Conservation (phyloP, 2,113 vertebrate genomes). For the Ellobius talpinus region DNA sequence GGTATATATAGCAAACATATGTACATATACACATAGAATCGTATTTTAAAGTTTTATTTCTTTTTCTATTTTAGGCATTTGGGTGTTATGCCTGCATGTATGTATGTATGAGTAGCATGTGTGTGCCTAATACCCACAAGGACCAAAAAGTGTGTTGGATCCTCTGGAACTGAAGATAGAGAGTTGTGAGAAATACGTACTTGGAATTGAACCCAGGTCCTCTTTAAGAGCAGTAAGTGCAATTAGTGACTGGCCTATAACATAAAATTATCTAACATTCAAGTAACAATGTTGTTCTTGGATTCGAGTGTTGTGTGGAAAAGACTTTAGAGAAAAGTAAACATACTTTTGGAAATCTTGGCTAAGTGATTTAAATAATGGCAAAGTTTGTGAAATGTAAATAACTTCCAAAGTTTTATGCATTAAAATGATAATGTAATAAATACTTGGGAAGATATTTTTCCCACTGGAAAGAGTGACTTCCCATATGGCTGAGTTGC, state of each 20-base stretch:
- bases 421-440: conserved; percentile 26
- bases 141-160: not conserved
- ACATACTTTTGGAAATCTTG: not conserved
- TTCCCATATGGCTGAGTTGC: not conserved
- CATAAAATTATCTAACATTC: not conserved
- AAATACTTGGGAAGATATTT: not conserved
- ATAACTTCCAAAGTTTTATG: not conserved
- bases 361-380: conserved; percentile 31
- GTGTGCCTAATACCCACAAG: not conserved
- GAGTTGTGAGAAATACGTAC: not conserved
- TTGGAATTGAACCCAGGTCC: not conserved
- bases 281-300: not conserved
- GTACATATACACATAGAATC: not conserved
- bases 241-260: not conserved
- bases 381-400: conserved; percentile 16
- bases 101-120: not conserved
- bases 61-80: not conserved
- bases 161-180: not conserved
- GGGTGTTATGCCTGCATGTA: not conserved
- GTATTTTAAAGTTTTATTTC: not conserved
- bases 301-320: not conserved
- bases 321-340: not conserved
- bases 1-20: not conserved
- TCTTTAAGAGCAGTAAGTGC: not conserved
- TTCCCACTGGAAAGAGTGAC: not conserved